Percentiles rank a stretch among this genome's conserved stretches.
These are phyloP conservation scores for Melanotaenia nigrans DNA, from an alignment of 2,797 vertebrate genomes.

Conservation along the genomic window DNA sequence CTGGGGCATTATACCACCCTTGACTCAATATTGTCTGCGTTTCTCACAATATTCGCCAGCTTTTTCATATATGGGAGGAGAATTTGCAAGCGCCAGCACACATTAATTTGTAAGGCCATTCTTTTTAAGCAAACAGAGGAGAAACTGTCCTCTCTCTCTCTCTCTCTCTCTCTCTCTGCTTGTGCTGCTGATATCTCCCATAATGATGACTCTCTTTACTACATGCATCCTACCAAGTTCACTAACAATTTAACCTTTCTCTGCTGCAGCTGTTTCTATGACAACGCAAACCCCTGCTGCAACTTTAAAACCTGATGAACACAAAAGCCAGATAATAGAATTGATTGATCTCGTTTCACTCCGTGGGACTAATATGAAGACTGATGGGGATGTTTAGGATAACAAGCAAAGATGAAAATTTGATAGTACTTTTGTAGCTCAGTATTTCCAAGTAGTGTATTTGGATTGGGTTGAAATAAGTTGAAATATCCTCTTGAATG, in stretches of 20 bases:
- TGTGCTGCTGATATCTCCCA: slow-evolving; percentile 60
- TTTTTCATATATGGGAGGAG: slow-evolving; percentile 22
- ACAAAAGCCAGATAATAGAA: slow-evolving; percentile 79
- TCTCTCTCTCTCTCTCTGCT: not conserved
- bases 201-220: slow-evolving; percentile 76
- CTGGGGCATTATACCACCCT: slow-evolving; percentile 52
- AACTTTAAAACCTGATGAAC: slow-evolving; percentile 77
- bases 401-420: slow-evolving; percentile 58
- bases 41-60: slow-evolving; percentile 21
- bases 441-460: slow-evolving; percentile 29
- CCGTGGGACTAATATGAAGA: slow-evolving; percentile 53
- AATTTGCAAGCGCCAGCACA: slow-evolving; percentile 32
- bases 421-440: slow-evolving; percentile 41
- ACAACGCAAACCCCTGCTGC: slow-evolving; percentile 75
- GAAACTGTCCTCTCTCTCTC: slow-evolving; percentile 20
- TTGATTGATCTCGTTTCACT: slow-evolving; percentile 76
- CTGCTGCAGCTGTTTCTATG: slow-evolving; percentile 82
- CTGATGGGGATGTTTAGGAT: slow-evolving; percentile 53
- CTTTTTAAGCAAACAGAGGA: slow-evolving; percentile 67
- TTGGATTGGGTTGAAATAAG: slow-evolving; percentile 10
- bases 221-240: slow-evolving; percentile 76
- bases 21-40: slow-evolving; percentile 32
- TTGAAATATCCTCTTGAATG: not conserved
- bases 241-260: slow-evolving; percentile 78
- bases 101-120: slow-evolving; percentile 57